phyloP scores from a whole-genome alignment of 1,140 invertebrate genomes.

The Papilio polytes region DNA sequence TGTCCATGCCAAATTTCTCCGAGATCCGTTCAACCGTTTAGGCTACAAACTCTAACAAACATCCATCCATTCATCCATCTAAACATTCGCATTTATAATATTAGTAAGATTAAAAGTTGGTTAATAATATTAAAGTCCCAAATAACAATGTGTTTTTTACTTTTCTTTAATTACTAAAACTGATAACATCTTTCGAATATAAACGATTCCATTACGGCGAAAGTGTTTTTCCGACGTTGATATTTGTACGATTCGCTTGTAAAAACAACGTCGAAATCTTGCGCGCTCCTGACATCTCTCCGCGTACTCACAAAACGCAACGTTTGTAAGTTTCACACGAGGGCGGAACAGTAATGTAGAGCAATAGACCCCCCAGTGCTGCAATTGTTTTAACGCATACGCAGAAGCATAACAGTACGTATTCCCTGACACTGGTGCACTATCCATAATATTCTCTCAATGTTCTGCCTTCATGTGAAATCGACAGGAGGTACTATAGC shows the following conservation, averaged over 20 bases:
- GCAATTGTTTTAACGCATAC: background rate
- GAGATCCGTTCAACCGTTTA: too few species aligned
- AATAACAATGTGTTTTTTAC: background rate
- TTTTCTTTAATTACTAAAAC: slow-evolving; percentile 25
- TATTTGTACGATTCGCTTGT: background rate
- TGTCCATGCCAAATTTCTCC: too few species aligned
- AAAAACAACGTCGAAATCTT: slow-evolving; percentile 5
- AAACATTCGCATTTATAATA: too few species aligned
- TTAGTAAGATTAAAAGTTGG: background rate
- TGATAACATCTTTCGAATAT: slow-evolving; percentile 20
- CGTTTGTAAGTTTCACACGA: background rate
- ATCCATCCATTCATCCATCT: too few species aligned
- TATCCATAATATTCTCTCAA: background rate
- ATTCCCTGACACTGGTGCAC: too few species aligned
- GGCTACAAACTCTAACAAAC: too few species aligned
- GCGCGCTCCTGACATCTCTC: background rate
- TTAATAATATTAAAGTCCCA: background rate
- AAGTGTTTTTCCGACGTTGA: background rate
- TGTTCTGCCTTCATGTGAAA: background rate
- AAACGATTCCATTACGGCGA: slow-evolving; percentile 24
- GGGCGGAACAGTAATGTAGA: background rate
- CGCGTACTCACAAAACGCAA: background rate
- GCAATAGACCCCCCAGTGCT: background rate
- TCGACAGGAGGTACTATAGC: background rate
- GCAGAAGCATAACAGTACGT: background rate